Evolutionary conservation across 2,888 invertebrate genomes (phyloP).

Genomic region (Salticus scenicus): DNA sequence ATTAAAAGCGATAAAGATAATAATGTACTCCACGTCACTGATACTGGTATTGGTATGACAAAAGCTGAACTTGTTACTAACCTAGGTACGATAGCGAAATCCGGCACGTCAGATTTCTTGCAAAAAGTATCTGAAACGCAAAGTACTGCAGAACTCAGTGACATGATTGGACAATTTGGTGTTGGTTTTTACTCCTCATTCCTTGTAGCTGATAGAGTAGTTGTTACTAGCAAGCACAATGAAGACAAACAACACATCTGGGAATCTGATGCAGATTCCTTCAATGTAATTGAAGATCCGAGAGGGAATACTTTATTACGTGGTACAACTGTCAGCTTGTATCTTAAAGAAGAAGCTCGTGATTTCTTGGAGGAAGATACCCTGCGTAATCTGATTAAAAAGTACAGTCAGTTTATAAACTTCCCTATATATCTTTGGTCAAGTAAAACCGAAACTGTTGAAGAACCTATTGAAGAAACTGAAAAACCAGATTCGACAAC

Average conservation of each 20-base stretch:
- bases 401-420: constrained; percentile 99
- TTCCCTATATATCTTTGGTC: constrained; percentile 98
- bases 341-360: constrained; percentile 96
- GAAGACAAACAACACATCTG: constrained; percentile 96
- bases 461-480: constrained; percentile 81
- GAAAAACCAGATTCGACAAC: constrained; percentile 76
- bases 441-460: constrained; percentile 85
- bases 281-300: constrained; percentile 93
- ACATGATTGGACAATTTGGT: constrained; percentile 99
- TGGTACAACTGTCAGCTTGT: constrained; percentile 90
- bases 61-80: constrained; percentile 93
- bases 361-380: constrained; percentile 96
- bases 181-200: constrained; percentile 99
- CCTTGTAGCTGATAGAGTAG: constrained; percentile 95
- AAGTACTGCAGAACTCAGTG: constrained; percentile 85
- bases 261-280: constrained; percentile 96
- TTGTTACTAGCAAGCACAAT: constrained; percentile 96
- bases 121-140: constrained; percentile 86
- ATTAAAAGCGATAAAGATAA: constrained; percentile 95
- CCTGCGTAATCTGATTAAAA: constrained; percentile 91
- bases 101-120: constrained; percentile 96
- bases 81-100: constrained; percentile 98
- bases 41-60: constrained; percentile 99
- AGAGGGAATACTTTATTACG: constrained; percentile 92
- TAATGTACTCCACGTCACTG: constrained; percentile 93